Evolutionary conservation across 2,888 invertebrate genomes (phyloP), one percentile per base, ranked within the genome.

Genomic region (Euspilapteryx auroguttella): DNA sequence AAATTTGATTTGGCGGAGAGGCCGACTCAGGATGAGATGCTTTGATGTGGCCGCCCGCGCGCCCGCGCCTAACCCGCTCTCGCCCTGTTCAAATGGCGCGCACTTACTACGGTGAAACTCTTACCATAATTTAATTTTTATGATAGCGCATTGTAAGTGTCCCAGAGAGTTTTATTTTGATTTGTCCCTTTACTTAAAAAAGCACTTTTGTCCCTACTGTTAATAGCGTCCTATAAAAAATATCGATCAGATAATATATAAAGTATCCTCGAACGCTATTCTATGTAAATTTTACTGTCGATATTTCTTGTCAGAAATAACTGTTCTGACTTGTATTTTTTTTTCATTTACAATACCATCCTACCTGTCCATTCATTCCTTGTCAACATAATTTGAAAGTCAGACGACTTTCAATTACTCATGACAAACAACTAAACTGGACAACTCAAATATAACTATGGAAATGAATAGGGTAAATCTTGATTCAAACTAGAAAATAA

Each of bases 81-180:
- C 45, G 39, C 45, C 37, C 46, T 42, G 30, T 37, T 59, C 48
- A 64, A 66, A 64, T 61, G 64, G 62, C 54, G 64, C 53, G 59
- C 69, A 69, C 69, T 73, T 68, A 64, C 56, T 56, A 63, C 55
- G 56, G 48, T 54, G 59, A 58, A 65, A 63, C 62, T 69, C 61
- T 63, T 56, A 59, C 56, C 51, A 58, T 73, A 68, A 75, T 71
- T 71, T 66, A 68, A 73, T 73, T 75, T 73, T 69, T 69, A 66
- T 73, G 65, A 71, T 71, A 68, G 61, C 61, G 59, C 62, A 69
- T 64, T 69, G 68, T 66, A 57, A 68, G 58, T 59, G 56, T 57
- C 57, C 52, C 49, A 40, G 49, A 54, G 55, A 50, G 42, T 59
- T 64, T 59, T 53, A 63, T 61, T 65, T 56, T 41, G 46, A 52